Percentiles rank a stretch among this genome's conserved stretches.
phyloP scores from a whole-genome alignment of 37 sponge, comb jelly and placozoan genomes.

The Eunapius fragilis region DNA sequence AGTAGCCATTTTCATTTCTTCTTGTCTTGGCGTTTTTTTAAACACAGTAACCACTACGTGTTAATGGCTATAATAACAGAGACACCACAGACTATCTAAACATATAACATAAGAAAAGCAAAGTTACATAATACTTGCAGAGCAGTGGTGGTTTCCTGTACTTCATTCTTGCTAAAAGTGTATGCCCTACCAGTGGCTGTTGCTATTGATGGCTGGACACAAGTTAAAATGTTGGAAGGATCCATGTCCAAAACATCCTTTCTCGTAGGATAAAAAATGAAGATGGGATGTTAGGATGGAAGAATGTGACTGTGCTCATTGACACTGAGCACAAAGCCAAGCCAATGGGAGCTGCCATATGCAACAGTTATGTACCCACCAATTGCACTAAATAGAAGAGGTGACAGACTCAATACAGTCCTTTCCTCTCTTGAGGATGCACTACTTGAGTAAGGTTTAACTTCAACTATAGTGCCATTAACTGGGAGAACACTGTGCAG shows the following conservation, averaged over 20 bases:
- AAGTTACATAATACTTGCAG: neutral
- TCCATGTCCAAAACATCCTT: neutral
- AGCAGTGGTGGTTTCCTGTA: neutral
- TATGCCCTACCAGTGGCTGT: neutral
- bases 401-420: neutral
- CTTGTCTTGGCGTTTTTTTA: neutral
- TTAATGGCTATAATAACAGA: neutral
- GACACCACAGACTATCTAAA: neutral
- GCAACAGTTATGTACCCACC: neutral
- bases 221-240: neutral
- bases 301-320: neutral
- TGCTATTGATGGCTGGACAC: neutral
- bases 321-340: neutral
- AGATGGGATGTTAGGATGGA: neutral
- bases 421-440: neutral
- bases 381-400: neutral
- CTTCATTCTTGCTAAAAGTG: neutral
- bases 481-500: conserved; percentile 5
- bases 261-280: neutral
- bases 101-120: no score
- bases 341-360: neutral
- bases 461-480: no score
- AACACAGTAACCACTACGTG: neutral
- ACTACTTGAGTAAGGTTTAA: neutral
- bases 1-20: neutral